Evolutionary conservation across 2,888 invertebrate species (phyloP), one percentile per base, ranked within the genome.

Genomic region (Trissoscelio sp.): DNA sequence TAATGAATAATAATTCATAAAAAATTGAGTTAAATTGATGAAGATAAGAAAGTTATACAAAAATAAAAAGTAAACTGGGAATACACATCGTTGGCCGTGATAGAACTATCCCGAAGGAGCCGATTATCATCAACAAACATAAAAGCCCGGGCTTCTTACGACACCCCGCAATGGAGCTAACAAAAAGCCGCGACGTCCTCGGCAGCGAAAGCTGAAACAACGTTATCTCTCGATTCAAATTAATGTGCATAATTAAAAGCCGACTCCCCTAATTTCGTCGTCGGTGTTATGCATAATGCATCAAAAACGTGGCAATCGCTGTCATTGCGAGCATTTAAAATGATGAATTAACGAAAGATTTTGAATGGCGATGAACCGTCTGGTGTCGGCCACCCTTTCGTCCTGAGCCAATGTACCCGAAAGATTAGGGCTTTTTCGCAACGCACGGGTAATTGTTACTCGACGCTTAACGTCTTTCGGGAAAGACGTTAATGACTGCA

Each of bases 171-270:
- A 31, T 31, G 14, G 14, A 31, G 53, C 11, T 7, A 31, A 31
- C 53, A 51, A 53, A 53, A 53, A 53, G 53, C 53, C 16, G 14
- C 9, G 53, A n/a, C n/a, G 28, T 14, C 14, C 14, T 6, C 31
- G 14, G 7, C 6, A 6, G 53, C 14, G 16, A 31, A 53, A 53
- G 53, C 53, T 53, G n/a, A 1, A 39, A 53, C 28, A 53, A 24
- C n/a, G 24, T 53, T 53, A 31, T 31, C 53, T 31, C 31, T 28
- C 14, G 53, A 28, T 31, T 51, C 48, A 24, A 51, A 51, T 51
- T 51, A 24, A 51, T 51, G 48, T 48, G 22, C 48, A 51, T 51
- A 51, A 51, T 51, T 51, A 51, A 24, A 51, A 51, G 48, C 6
- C 22, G 11, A 22, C n/a, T 22, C 48, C 14, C 24, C 48, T 24